Conservation (phyloP, 1,140 invertebrate genomes). For the Solenopsis fugax region DNA sequence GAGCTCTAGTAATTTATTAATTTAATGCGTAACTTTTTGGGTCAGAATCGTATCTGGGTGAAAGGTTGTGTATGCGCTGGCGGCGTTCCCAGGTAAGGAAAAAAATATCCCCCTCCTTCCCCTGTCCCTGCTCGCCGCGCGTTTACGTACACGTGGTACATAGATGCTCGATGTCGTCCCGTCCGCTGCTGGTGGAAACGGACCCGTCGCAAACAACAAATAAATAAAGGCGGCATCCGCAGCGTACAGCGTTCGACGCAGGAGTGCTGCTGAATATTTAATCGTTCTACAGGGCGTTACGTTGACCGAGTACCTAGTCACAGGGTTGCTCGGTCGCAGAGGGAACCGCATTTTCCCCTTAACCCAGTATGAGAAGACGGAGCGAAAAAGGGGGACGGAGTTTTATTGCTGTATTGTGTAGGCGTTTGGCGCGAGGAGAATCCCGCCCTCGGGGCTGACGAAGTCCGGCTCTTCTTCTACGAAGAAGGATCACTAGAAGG, state of each 20-base stretch:
- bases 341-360: slow-evolving; percentile 49
- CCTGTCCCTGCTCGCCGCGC: slow-evolving; percentile 42
- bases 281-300: slow-evolving; percentile 62
- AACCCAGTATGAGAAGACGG: slow-evolving; percentile 66
- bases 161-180: slow-evolving; percentile 48
- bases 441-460: slow-evolving; percentile 5
- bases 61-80: slow-evolving; percentile 76
- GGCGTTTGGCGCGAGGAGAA: neutral
- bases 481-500: neutral
- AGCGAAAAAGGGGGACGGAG: slow-evolving; percentile 8
- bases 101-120: slow-evolving; percentile 72
- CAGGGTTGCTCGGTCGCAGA: slow-evolving; percentile 46
- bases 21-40: slow-evolving; percentile 85
- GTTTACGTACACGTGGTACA: slow-evolving; percentile 64
- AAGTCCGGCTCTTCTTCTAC: neutral
- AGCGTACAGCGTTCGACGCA: slow-evolving; percentile 35
- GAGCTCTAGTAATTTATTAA: slow-evolving; percentile 84
- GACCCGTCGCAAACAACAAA: slow-evolving; percentile 79
- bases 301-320: slow-evolving; percentile 66
- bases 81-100: slow-evolving; percentile 79
- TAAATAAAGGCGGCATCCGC: slow-evolving; percentile 77
- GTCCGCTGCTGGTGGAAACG: neutral
- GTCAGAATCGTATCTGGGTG: slow-evolving; percentile 82
- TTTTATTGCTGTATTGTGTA: slow-evolving; percentile 59
- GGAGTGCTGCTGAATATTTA: slow-evolving; percentile 74